These are phyloP conservation scores for Chrysopilus asiliformis DNA, from an alignment of 2,888 invertebrate species.

Conservation along the genomic window DNA sequence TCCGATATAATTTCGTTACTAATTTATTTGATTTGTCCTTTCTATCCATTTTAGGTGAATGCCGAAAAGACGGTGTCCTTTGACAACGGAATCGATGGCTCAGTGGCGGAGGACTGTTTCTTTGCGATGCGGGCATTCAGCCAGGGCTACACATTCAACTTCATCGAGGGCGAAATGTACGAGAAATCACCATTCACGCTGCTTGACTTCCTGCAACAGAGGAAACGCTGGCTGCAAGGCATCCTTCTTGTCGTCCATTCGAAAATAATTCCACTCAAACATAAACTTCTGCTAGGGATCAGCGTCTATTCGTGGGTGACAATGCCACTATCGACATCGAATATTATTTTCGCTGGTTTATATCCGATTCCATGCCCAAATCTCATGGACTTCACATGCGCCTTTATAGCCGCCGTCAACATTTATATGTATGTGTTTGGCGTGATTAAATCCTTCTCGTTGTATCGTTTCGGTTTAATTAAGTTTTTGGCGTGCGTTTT, in stretches of 20 bases:
- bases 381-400: conserved; percentile 71
- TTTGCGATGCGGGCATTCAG: conserved; percentile 92
- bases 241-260: conserved; percentile 81
- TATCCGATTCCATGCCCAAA: conserved; percentile 82
- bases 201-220: conserved; percentile 89
- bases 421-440: conserved; percentile 98
- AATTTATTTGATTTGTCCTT: conserved; percentile 2
- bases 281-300: conserved; percentile 70
- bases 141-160: conserved; percentile 84
- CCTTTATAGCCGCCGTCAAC: conserved; percentile 85
- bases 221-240: conserved; percentile 92
- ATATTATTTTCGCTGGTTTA: conserved; percentile 67
- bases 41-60: conserved; percentile 45
- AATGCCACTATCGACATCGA: conserved; percentile 82
- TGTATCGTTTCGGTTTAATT: conserved; percentile 69
- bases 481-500: conserved; percentile 67
- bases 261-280: conserved; percentile 60
- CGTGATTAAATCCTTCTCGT: conserved; percentile 88
- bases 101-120: conserved; percentile 95
- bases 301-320: conserved; percentile 96
- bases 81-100: conserved; percentile 92
- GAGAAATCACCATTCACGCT: conserved; percentile 94
- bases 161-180: conserved; percentile 98
- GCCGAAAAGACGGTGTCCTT: conserved; percentile 88
- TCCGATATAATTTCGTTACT: too few relatives aligned